Evolutionary conservation across 2,888 invertebrate genomes (phyloP).

Genomic region (Lepidocyrtoides sp.): DNA sequence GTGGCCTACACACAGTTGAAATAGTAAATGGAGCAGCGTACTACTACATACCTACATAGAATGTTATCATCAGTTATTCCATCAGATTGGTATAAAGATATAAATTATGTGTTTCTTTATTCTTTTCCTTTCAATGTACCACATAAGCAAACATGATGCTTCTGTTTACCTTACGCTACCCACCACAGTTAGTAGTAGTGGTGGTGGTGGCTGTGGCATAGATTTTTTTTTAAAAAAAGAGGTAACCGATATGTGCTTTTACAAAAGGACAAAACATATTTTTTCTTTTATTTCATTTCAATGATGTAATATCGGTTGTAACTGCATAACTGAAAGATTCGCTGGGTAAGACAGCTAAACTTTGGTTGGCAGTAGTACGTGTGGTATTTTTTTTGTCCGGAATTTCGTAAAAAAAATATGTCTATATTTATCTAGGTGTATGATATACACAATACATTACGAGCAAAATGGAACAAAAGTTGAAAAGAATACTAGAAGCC

Average conservation of each 20-base stretch:
- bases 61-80: too few species aligned
- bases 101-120: constrained; percentile 5
- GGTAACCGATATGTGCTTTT: background rate
- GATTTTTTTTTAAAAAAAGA: background rate
- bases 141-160: background rate
- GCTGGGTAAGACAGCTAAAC: too few species aligned
- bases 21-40: background rate
- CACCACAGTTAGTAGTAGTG: too few species aligned
- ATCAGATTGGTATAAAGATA: background rate
- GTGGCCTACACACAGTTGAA: background rate
- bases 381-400: background rate
- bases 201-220: background rate
- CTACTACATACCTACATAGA: too few species aligned
- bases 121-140: background rate
- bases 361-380: background rate
- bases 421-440: too few species aligned
- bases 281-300: background rate
- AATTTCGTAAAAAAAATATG: too few species aligned
- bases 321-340: background rate
- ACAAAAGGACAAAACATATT: constrained; percentile 21
- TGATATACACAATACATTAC: too few species aligned
- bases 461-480: too few species aligned
- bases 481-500: too few species aligned
- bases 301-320: background rate
- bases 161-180: too few species aligned